These are phyloP conservation scores for Oeneis ivallda DNA, from an alignment of 2,888 invertebrate genomes.

Conservation along the genomic window DNA sequence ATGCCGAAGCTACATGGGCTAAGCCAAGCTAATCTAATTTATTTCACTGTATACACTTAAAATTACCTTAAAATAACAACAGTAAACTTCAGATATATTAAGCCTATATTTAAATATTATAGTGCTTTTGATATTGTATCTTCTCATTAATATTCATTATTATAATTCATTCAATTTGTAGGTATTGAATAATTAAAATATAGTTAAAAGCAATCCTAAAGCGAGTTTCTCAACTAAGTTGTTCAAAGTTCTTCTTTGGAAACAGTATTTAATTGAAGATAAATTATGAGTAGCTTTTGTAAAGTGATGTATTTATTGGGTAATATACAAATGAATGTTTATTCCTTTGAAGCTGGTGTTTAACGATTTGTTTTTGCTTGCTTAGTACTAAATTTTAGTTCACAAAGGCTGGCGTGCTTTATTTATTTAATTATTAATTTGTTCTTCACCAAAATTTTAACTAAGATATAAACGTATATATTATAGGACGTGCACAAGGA, in stretches of 20 bases:
- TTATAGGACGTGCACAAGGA: too few relatives aligned
- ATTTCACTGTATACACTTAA: too few relatives aligned
- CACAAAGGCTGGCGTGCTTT: neutral
- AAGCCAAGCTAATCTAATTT: too few relatives aligned
- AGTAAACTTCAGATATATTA: too few relatives aligned
- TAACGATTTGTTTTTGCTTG: neutral
- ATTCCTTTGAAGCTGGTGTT: neutral
- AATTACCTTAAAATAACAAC: too few relatives aligned
- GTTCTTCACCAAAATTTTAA: too few relatives aligned
- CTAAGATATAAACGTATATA: too few relatives aligned
- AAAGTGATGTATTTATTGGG: neutral
- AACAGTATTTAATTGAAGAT: constrained; percentile 7
- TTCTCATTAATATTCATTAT: neutral
- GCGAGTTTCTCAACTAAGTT: neutral
- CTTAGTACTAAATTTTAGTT: neutral
- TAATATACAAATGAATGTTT: neutral
- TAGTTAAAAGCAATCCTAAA: neutral
- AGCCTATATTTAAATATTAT: neutral
- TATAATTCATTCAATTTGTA: constrained; percentile 3
- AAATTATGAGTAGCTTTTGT: constrained; percentile 1
- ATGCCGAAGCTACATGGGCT: too few relatives aligned
- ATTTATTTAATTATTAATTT: too few relatives aligned
- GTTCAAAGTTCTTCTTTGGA: neutral
- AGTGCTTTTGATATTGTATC: neutral
- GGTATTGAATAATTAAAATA: neutral